Conservation (phyloP, 1,140 invertebrate species). For the Heterodera schachtii region DNA sequence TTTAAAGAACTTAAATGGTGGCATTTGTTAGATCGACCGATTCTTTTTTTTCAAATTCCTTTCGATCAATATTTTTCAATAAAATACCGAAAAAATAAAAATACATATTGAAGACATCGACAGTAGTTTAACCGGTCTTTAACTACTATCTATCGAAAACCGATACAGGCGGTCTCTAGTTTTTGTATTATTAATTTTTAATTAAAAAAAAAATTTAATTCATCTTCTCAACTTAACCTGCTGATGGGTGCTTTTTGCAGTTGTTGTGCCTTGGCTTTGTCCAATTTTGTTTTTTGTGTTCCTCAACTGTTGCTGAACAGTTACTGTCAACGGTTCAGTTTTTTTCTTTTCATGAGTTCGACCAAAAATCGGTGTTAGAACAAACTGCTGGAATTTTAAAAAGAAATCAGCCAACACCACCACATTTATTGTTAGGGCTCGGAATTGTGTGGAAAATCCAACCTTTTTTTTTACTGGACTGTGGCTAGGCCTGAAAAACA, state of each 20-base stretch:
- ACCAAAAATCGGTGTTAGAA: neutral
- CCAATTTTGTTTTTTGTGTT: neutral
- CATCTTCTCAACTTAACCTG: neutral
- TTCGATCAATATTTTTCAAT: too few relatives aligned
- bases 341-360: neutral
- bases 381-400: neutral
- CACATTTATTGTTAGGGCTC: too few relatives aligned
- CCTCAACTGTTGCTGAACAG: neutral
- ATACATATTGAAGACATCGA: too few relatives aligned
- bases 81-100: too few relatives aligned
- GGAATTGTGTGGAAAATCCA: too few relatives aligned
- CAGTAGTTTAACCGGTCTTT: too few relatives aligned
- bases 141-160: too few relatives aligned
- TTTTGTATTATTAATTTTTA: neutral
- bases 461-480: neutral
- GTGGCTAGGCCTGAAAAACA: too few relatives aligned
- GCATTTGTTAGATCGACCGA: neutral
- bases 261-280: neutral
- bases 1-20: neutral
- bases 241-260: conserved; percentile 4
- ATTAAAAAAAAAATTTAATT: neutral
- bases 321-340: neutral
- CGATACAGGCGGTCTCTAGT: too few relatives aligned
- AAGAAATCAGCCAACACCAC: neutral
- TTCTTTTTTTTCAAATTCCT: neutral